phyloP scores from a whole-genome alignment of 2,888 invertebrate species.

The Mayetiola destructor region DNA sequence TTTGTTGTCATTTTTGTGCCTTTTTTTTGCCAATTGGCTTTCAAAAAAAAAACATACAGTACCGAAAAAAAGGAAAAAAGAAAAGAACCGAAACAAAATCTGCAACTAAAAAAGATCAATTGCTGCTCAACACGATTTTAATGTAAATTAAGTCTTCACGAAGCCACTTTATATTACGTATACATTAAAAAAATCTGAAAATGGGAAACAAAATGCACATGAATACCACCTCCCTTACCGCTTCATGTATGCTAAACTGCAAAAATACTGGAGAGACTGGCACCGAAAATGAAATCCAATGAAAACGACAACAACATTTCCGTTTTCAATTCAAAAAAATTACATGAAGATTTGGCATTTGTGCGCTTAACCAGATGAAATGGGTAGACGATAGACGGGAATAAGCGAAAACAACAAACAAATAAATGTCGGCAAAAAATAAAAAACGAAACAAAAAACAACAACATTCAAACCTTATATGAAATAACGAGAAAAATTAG shows the following conservation, averaged over 20 bases:
- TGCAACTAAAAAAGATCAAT: constrained; percentile 11
- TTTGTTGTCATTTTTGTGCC: no score
- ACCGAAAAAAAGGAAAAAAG: no score
- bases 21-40: no score
- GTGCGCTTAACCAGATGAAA: no score
- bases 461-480: no score
- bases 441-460: no score
- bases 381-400: no score
- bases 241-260: no score
- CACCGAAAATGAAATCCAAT: neutral
- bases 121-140: constrained; percentile 5
- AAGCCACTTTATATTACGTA: neutral
- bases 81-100: no score
- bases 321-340: constrained; percentile 2
- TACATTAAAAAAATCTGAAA: neutral
- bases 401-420: constrained; percentile 6
- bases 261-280: neutral
- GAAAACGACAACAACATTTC: neutral
- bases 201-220: neutral
- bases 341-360: constrained; percentile 6
- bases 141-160: constrained; percentile 1
- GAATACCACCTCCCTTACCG: no score
- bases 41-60: no score
- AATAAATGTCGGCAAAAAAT: neutral
- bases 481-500: no score